Evolutionary conservation across 1,140 invertebrate genomes (phyloP).

Genomic region (Nasonia longicornis): DNA sequence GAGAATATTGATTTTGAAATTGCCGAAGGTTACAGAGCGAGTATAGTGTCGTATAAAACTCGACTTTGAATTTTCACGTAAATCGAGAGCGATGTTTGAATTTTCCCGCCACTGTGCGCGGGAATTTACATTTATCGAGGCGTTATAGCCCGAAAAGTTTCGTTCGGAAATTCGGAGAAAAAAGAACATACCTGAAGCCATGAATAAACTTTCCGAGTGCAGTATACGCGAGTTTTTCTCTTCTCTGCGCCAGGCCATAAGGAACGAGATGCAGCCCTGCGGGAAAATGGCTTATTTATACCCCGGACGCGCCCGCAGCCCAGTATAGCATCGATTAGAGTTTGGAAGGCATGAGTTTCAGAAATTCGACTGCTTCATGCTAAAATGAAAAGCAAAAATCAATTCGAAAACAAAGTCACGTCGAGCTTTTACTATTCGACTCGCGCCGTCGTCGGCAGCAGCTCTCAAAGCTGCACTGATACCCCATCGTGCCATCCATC

Average conservation of each 20-base stretch:
- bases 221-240: neutral
- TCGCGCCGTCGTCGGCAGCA: neutral
- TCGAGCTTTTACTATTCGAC: neutral
- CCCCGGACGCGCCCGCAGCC: neutral
- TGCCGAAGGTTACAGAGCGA: neutral
- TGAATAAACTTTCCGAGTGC: neutral
- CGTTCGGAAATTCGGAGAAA: no score
- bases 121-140: neutral
- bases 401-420: no score
- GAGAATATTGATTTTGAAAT: neutral
- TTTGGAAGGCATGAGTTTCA: neutral
- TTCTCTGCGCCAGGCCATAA: neutral
- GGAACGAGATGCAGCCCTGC: neutral
- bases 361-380: neutral
- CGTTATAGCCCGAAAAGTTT: no score
- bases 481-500: neutral
- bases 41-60: no score
- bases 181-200: neutral
- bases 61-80: no score
- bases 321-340: neutral
- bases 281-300: neutral
- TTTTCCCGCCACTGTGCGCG: neutral
- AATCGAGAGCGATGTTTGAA: neutral
- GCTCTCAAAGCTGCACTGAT: no score
- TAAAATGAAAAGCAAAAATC: neutral